Evolutionary conservation across 2,797 vertebrate genomes (phyloP).

Genomic region (Columba guinea): DNA sequence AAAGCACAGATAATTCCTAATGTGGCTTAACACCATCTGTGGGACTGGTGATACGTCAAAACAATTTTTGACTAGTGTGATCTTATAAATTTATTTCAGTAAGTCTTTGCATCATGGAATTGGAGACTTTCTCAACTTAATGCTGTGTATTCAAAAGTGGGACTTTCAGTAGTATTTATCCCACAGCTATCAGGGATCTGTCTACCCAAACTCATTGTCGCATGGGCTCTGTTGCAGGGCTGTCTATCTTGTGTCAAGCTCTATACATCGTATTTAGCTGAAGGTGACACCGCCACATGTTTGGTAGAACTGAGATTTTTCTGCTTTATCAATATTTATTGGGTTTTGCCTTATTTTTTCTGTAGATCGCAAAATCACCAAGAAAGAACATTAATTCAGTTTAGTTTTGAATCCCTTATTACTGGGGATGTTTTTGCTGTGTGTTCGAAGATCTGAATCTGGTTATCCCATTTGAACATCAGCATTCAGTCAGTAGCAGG

Average conservation of each 20-base stretch:
- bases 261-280: background rate
- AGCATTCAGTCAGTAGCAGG: background rate
- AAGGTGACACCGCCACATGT: background rate
- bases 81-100: background rate
- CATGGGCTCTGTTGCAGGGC: background rate
- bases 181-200: background rate
- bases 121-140: background rate
- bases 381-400: background rate
- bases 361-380: background rate
- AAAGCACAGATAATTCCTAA: background rate
- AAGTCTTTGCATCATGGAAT: background rate
- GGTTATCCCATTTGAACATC: background rate
- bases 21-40: background rate
- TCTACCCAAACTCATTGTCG: background rate
- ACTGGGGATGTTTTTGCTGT: constrained; percentile 15
- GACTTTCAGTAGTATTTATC: background rate
- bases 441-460: background rate
- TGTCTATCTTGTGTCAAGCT: background rate
- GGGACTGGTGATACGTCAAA: background rate
- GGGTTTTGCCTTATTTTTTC: background rate
- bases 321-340: background rate
- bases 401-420: background rate
- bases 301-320: background rate
- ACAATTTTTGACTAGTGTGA: background rate
- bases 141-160: background rate